Evolutionary conservation across 1,140 invertebrate species (phyloP).

Genomic region (Copidosoma floridanum): DNA sequence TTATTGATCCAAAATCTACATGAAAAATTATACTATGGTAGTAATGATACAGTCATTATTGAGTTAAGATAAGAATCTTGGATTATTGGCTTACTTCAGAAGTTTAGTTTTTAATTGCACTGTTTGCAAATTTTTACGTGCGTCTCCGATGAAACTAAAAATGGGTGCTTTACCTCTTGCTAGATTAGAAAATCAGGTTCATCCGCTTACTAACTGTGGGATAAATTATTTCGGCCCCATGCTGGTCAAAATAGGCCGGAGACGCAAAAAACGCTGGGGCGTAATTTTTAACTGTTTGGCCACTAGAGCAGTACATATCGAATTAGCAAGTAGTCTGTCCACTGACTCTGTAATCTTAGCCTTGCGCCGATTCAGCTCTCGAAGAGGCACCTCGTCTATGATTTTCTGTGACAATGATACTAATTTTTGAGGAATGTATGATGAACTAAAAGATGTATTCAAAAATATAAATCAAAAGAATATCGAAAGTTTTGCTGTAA

Average conservation of each 20-base stretch:
- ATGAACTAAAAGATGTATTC: neutral
- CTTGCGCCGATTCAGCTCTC: constrained; percentile 30
- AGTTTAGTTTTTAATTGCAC: neutral
- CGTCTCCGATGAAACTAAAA: neutral
- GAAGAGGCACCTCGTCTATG: constrained; percentile 10
- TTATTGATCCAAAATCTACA: constrained; percentile 28
- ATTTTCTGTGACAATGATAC: constrained; percentile 38
- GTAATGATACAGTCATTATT: constrained; percentile 30
- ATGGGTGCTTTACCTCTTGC: constrained; percentile 13
- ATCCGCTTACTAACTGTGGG: constrained; percentile 36
- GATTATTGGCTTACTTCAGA: constrained; percentile 23
- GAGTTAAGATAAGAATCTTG: constrained; percentile 32
- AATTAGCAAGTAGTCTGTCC: constrained; percentile 28
- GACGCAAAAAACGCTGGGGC: constrained; percentile 41
- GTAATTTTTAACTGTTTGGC: constrained; percentile 39
- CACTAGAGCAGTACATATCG: constrained; percentile 33
- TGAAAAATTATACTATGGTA: constrained; percentile 17
- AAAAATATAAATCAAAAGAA: neutral
- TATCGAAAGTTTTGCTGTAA: too few species aligned
- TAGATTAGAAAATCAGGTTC: constrained; percentile 14
- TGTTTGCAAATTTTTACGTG: neutral
- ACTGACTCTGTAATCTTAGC: constrained; percentile 35
- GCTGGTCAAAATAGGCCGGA: constrained; percentile 30
- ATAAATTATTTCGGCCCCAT: constrained; percentile 42
- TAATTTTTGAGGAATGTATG: constrained; percentile 24